Conservation (phyloP, 2,113 vertebrate species). For the Nibea coibor region DNA sequence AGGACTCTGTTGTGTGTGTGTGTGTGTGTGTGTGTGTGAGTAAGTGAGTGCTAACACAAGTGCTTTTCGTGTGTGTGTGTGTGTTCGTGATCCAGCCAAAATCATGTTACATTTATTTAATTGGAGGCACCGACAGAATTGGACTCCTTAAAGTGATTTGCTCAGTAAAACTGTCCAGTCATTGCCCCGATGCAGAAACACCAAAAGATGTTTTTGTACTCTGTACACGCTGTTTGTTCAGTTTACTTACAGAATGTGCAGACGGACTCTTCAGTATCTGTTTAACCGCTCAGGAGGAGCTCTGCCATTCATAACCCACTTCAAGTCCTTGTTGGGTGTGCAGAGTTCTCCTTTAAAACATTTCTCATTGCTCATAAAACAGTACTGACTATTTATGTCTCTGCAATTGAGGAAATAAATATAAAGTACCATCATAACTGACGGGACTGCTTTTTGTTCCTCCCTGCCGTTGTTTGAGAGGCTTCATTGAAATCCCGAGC, state of each 20-base stretch:
- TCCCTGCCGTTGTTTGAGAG: neutral
- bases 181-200: neutral
- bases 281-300: no score
- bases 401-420: no score
- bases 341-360: no score
- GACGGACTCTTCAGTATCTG: neutral
- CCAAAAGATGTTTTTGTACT: neutral
- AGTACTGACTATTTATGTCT: no score
- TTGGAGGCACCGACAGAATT: conserved; percentile 27
- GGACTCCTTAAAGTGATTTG: conserved; percentile 46
- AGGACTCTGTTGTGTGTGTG: conserved; percentile 9
- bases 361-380: no score
- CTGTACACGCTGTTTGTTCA: no score
- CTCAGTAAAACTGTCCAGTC: conserved; percentile 37
- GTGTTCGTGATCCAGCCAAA: conserved; percentile 34
- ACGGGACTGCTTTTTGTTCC: neutral
- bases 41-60: conserved; percentile 12
- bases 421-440: neutral
- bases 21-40: conserved; percentile 4
- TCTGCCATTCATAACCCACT: neutral
- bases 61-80: conserved; percentile 5
- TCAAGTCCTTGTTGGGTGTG: neutral
- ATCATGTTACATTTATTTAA: conserved; percentile 32
- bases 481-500: neutral
- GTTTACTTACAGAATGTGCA: neutral